Evolutionary conservation across 2,113 vertebrate genomes (phyloP).

Genomic region (Podarcis cretensis): DNA sequence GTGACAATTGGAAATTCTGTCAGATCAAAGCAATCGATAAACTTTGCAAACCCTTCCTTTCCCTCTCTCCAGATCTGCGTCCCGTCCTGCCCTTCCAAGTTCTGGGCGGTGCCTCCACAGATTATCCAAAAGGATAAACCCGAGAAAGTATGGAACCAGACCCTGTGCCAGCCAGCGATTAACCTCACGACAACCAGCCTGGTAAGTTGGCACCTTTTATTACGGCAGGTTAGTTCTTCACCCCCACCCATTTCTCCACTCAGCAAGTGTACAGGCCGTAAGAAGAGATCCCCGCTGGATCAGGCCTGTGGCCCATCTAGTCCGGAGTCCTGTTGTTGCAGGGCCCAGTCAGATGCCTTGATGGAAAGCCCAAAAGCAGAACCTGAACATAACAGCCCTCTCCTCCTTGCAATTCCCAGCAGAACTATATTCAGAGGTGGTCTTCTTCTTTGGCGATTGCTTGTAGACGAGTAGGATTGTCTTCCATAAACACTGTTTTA

Average conservation of each 20-base stretch:
- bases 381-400: too few species aligned
- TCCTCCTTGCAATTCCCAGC: too few species aligned
- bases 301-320: too few species aligned
- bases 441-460: too few species aligned
- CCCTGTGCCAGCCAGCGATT: constrained; percentile 76
- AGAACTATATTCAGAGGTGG: too few species aligned
- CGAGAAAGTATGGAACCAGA: constrained; percentile 39
- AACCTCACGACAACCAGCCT: constrained; percentile 27
- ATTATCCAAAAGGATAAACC: fast-evolving
- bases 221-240: neutral
- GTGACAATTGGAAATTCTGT: neutral
- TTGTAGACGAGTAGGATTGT: too few species aligned
- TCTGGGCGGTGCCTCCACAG: neutral
- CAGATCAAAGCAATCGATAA: too few species aligned
- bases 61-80: constrained; percentile 82
- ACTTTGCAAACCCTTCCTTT: neutral
- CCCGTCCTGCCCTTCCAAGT: constrained; percentile 64
- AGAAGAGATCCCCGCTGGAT: too few species aligned
- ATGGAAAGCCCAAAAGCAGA: too few species aligned
- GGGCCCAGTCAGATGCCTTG: too few species aligned
- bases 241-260: fast-evolving
- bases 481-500: too few species aligned
- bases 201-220: constrained; percentile 58
- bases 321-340: too few species aligned
- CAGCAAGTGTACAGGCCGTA: fast-evolving